Evolutionary conservation across 2,888 invertebrate genomes (phyloP), one percentile per base, ranked within the genome.

Genomic region (Drosophila neotestacea): DNA sequence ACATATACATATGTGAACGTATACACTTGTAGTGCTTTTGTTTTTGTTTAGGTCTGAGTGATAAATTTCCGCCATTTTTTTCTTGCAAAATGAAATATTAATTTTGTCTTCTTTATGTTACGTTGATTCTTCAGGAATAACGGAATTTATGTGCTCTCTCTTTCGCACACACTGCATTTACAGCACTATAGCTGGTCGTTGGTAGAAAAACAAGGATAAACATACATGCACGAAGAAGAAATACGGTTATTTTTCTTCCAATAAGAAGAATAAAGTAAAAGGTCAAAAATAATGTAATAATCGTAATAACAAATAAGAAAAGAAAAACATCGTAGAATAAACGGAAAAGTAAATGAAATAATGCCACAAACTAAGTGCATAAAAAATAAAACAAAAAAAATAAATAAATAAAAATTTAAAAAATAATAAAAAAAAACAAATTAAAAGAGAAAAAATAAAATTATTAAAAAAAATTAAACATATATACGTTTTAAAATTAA

Each of bases 341-440:
- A 56, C 22, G 54, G 51, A 65, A 63, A 36, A 76, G 27, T 39
- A 71, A 65, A 67, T 77, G 60, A 84, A 82, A 66, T 69, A 59
- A 60, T 54, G 27, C 52, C 11, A 16, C 47, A 60, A 70, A 11
- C 6, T 16, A 6, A 28, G 60, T 61, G 59, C 44, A 55, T 13
- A 22, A 52, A 36, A 54, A 46, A 51, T 22, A 22, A 22, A 22
- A 3, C 22, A 22, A 51, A 59, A 42, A 42, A 13, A 36, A 11
- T 1, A 54, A 28, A 63, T 58, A 61, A 56, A 48, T 41, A 11
- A 46, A 58, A 63, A 30, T 13, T 32, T 47, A 52, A 62, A 75
- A 58, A 27, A 58, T 56, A 56, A 46, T 28, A 54, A 58, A 56
- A 16, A 16, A 41, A 38, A 52, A 66, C 50, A 63, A 52, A 62